A percentile compares a stretch with the other conserved stretches of the same genome.
Evolutionary conservation across 92 coral and sea anemone species (phyloP).

Genomic region (Meandrina meandrites): DNA sequence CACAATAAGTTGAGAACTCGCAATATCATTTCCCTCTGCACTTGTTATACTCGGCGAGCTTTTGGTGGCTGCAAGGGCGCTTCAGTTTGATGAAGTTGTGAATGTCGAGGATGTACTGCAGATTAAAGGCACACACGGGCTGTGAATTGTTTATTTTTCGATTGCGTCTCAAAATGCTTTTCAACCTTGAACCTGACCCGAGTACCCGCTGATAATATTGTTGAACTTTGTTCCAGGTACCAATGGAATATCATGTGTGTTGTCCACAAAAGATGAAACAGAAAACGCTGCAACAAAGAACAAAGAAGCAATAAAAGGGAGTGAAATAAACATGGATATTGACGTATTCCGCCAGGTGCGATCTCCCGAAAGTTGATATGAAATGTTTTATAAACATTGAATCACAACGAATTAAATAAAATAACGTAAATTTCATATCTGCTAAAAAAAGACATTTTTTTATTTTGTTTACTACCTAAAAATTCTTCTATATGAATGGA

Average conservation of each 20-base stretch:
- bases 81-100: neutral
- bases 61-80: neutral
- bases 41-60: too few relatives aligned
- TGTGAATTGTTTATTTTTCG: too few relatives aligned
- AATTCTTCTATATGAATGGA: too few relatives aligned
- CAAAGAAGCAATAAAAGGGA: neutral
- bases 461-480: too few relatives aligned
- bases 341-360: slow-evolving; percentile 30
- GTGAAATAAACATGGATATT: slow-evolving; percentile 29
- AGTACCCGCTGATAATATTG: too few relatives aligned
- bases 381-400: neutral
- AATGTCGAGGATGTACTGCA: too few relatives aligned
- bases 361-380: neutral
- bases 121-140: too few relatives aligned
- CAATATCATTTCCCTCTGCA: neutral
- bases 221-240: neutral
- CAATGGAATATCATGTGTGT: neutral
- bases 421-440: too few relatives aligned
- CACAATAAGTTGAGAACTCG: neutral
- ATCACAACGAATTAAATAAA: too few relatives aligned
- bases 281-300: neutral
- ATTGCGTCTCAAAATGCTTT: too few relatives aligned
- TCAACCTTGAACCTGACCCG: too few relatives aligned
- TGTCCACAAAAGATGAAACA: neutral
- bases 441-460: too few relatives aligned